Conservation (phyloP, 2,797 vertebrate genomes). For the Dendrocincla tyrannina region DNA sequence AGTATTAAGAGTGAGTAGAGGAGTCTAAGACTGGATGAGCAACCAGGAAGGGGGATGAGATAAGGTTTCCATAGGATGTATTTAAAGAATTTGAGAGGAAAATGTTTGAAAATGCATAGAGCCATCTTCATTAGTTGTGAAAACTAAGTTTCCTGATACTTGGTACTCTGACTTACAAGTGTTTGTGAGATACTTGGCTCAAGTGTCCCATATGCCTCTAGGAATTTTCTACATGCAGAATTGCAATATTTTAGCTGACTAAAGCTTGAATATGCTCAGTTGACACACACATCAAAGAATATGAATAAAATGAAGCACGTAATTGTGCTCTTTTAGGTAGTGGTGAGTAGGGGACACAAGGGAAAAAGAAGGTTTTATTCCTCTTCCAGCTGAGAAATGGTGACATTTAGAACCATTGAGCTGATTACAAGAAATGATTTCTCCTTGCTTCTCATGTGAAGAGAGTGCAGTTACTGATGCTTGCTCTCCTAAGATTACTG, state of each 20-base stretch:
- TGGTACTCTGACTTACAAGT: background rate
- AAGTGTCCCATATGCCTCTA: background rate
- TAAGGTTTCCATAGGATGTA: background rate
- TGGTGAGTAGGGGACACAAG: background rate
- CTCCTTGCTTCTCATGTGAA: background rate
- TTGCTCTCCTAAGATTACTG: background rate
- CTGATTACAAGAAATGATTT: background rate
- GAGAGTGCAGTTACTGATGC: background rate
- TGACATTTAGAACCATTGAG: background rate
- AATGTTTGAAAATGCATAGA: background rate
- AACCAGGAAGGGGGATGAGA: background rate
- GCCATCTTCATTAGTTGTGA: background rate
- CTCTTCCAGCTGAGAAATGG: background rate
- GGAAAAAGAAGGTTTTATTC: background rate
- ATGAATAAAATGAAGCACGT: background rate
- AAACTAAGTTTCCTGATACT: background rate
- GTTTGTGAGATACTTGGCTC: background rate
- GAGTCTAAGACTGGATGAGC: background rate
- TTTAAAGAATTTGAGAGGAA: background rate
- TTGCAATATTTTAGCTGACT: background rate
- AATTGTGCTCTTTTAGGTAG: background rate
- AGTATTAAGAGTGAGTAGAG: background rate
- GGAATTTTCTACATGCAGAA: background rate
- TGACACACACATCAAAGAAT: background rate
- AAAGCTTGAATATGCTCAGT: background rate